Conservation (phyloP, 2,888 invertebrate species). For the Pollenia amentaria region DNA sequence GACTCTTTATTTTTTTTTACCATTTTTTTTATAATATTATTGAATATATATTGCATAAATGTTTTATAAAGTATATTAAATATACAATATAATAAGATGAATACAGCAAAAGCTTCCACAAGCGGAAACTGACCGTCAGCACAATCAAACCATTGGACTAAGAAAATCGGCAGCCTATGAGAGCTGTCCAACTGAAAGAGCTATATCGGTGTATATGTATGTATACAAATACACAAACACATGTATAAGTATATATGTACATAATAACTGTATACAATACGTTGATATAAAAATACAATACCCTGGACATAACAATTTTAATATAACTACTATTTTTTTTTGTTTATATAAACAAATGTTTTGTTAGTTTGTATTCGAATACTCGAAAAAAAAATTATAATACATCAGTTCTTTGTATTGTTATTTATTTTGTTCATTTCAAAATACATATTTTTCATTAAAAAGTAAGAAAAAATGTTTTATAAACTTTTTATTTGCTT, state of each 20-base stretch:
- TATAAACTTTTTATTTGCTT: conserved; percentile 12
- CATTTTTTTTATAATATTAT: conserved; percentile 19
- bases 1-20: conserved; percentile 36
- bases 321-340: background rate
- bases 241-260: too few species aligned
- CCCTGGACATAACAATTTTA: background rate
- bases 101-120: background rate
- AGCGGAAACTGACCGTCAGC: too few species aligned
- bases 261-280: too few species aligned
- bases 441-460: background rate
- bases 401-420: background rate
- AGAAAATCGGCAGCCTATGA: too few species aligned
- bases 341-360: background rate
- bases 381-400: background rate
- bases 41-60: conserved; percentile 17
- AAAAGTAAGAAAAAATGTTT: background rate
- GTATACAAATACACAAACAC: too few species aligned
- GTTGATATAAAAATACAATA: background rate
- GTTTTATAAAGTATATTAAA: background rate
- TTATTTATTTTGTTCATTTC: background rate
- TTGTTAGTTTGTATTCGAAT: too few species aligned
- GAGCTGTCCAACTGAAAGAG: too few species aligned
- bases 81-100: background rate
- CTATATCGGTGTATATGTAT: too few species aligned
- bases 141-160: too few species aligned